Conservation (phyloP, 2,888 invertebrate genomes). For the Nowickia ferox region DNA sequence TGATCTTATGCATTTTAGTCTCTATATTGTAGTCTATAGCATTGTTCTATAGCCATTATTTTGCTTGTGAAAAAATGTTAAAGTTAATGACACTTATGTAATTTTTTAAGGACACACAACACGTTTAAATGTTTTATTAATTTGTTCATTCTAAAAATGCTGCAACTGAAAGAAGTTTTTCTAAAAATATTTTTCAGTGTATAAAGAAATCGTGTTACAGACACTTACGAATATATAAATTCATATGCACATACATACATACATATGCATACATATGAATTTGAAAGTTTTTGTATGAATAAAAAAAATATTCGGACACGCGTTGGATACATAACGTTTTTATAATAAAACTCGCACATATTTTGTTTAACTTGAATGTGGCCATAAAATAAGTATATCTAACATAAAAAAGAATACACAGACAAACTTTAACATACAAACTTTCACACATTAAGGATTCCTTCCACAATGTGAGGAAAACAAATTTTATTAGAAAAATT, state of each 20-base stretch:
- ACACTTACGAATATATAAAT: background rate
- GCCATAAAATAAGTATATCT: conserved; percentile 41
- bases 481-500: background rate
- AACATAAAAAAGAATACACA: conserved; percentile 11
- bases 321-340: conserved; percentile 79
- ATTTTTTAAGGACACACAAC: too few relatives aligned
- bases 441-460: conserved; percentile 12
- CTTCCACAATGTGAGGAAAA: conserved; percentile 7
- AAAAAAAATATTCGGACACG: conserved; percentile 73
- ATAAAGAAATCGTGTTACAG: too few relatives aligned
- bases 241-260: background rate
- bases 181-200: too few relatives aligned
- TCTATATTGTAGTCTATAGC: too few relatives aligned
- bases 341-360: conserved; percentile 82
- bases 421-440: conserved; percentile 36
- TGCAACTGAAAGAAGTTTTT: too few relatives aligned
- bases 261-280: background rate
- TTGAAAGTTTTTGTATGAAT: background rate
- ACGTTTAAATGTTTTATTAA: too few relatives aligned
- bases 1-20: too few relatives aligned
- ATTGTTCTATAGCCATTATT: too few relatives aligned
- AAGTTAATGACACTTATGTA: too few relatives aligned
- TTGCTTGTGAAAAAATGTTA: too few relatives aligned
- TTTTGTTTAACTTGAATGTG: conserved; percentile 77
- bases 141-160: too few relatives aligned